Evolutionary conservation across 2,797 vertebrate species (phyloP), one percentile per base, ranked within the genome.

Genomic region (Luscinia luscinia): DNA sequence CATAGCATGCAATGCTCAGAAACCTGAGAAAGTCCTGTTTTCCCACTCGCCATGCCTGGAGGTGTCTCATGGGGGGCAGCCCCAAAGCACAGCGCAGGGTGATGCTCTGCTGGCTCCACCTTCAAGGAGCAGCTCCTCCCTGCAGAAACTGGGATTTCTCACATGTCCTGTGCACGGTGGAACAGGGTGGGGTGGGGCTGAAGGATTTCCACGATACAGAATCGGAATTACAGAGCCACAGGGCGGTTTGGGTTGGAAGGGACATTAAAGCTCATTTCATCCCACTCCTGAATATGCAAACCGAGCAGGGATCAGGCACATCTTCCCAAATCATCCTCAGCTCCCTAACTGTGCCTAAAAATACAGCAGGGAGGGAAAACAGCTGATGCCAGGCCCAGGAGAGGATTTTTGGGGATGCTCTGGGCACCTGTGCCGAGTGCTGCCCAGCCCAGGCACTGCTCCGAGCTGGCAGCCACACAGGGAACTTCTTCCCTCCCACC

Each of bases 121-220:
- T 43, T 26, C 58, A 11, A 36, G 19, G 36, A 32, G 20, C 84
- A 32, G 45, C n/a, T 51, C n/a, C 40, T 28, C 14, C 38, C 38
- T 1, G n/a, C 27, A 17, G 22, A 64, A 48, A n/a, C 0, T 6
- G 34, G 28, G 16, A 5, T 21, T 84, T n/a, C 45, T 15, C 1
- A 32, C 5, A 2, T 1, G 17, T n/a, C 38, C 67, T 34, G 61
- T 1, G 1, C 36, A 11, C 1, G 0, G 17, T 16, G 67, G 9
- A 38, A 59, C 54, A 18, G 18, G 46, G 10, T 4, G 5, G 20
- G 36, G 19, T 5, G 30, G 21, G 36, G 28, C 21, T 38, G 75
- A 34, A 82, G 46, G 48, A 9, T 54, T 76, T 45, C 51, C 28
- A 6, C 62, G 20, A 13, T 8, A 4, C 14, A 2, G n/a, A 73